Evolutionary conservation across 2,113 vertebrate genomes (phyloP), one percentile per base, ranked within the genome.

Genomic region (Vulpes ferrilata): DNA sequence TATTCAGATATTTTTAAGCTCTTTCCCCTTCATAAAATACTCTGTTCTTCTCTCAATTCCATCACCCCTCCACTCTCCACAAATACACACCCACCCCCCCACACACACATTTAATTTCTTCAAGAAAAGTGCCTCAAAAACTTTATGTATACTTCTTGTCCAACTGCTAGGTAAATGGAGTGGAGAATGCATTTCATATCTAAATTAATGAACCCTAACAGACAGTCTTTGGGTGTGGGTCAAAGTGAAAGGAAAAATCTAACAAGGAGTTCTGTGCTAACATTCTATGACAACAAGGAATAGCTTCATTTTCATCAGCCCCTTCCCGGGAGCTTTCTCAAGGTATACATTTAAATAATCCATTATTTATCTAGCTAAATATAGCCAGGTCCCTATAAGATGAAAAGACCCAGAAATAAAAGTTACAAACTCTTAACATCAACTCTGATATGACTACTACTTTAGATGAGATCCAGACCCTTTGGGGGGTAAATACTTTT

Each of bases 81-180:
- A 71, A 60, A 74, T 73, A 90, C 43, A 43, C 43, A 43, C 43
- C 43, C 43, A 43, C 43, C 7, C 43, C 6, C 43, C 6, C 43
- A 1, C 4, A 85, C 17, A 83, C 4, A 86, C 6, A 93, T 65
- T 73, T 80, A 84, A 95, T 80, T 93, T 86, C 74, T 73, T 88
- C 65, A 97, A 95, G 64, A 95, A 88, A 96, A 97, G 82, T 55
- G 65, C 3, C 23, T 82, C 22, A 55, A 91, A 88, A 91, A 30
- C 1, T 20, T 85, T 55, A 88, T 35, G 5, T 69, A 96, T 69
- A 53, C 25, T 76, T 74, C 38, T 57, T 90, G 95, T 93, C 71
- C 27, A 94, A 57, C 80, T 97, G 38, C 17, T 87, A 17, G 12
- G 16, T 27, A 95, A 95, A 43, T 64, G 2, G 3, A 64, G 23